Percentiles rank a stretch among this genome's conserved stretches.
Conservation (phyloP, 1,140 invertebrate genomes). For the Heliothis virescens region DNA sequence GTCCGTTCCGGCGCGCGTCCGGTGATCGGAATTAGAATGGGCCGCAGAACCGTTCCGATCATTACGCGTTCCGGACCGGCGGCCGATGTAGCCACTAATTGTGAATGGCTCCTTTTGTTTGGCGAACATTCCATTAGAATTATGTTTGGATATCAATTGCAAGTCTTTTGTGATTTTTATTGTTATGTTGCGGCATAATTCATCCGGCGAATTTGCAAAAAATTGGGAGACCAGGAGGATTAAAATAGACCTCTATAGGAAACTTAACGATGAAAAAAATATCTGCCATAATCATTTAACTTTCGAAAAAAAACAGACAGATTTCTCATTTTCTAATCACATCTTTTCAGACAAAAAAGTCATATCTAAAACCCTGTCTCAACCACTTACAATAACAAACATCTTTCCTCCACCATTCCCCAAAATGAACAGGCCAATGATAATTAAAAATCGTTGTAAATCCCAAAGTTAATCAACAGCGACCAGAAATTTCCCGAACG, state of each 20-base stretch:
- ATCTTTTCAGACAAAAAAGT: background rate
- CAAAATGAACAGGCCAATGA: constrained; percentile 18
- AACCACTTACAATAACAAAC: constrained; percentile 23
- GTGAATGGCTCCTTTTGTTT: constrained; percentile 34
- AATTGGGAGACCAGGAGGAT: too few relatives aligned
- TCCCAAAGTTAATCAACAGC: constrained; percentile 39
- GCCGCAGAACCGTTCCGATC: constrained; percentile 54
- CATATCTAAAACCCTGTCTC: background rate
- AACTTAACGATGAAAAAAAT: too few relatives aligned
- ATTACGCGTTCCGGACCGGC: constrained; percentile 54
- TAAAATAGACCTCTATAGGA: too few relatives aligned
- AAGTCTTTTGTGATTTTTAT: constrained; percentile 6
- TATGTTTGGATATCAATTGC: constrained; percentile 13
- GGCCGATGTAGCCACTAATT: constrained; percentile 22
- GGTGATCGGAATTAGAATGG: constrained; percentile 62
- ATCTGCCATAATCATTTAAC: too few relatives aligned
- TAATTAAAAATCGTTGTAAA: constrained; percentile 35
- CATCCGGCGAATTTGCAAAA: background rate
- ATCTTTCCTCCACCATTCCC: background rate
- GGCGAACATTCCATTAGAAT: constrained; percentile 14
- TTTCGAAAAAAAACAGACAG: too few relatives aligned
- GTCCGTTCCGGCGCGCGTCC: constrained; percentile 46
- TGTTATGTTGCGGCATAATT: background rate
- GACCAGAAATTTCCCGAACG: constrained; percentile 48
- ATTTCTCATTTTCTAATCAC: too few relatives aligned